Evolutionary conservation across 2,888 invertebrate species (phyloP).

Genomic region (Kuschelorhynchus macadamiae): DNA sequence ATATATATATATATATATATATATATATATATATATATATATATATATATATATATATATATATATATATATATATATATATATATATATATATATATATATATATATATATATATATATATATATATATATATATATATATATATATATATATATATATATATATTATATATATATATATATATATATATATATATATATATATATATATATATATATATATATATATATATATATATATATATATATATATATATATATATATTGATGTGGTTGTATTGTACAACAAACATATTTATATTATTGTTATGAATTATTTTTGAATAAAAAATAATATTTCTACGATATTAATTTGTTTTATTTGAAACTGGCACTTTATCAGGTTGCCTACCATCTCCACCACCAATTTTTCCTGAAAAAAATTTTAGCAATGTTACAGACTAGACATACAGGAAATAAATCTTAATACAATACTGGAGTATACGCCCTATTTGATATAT

Average conservation of each 20-base stretch:
- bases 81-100: conserved; percentile 17
- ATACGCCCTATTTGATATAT: no score
- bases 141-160: conserved; percentile 27
- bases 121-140: conserved; percentile 14
- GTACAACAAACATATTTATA: conserved; percentile 24
- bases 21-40: conserved; percentile 19
- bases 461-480: no score
- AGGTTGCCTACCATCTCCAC: no score
- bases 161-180: conserved; percentile 21
- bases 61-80: conserved; percentile 26
- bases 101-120: conserved; percentile 13
- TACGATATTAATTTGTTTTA: no score
- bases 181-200: conserved; percentile 19
- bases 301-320: conserved; percentile 28
- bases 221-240: conserved; percentile 28
- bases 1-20: conserved; percentile 27
- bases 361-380: no score
- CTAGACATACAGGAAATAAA: no score
- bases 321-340: conserved; percentile 16
- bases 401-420: no score
- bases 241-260: conserved; percentile 23
- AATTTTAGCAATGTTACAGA: no score
- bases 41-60: conserved; percentile 12
- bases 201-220: conserved; percentile 14
- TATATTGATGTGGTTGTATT: conserved; percentile 26